Evolutionary conservation across 2,797 vertebrate species (phyloP), one percentile per base, ranked within the genome.

Genomic region (Hemibagrus guttatus): DNA sequence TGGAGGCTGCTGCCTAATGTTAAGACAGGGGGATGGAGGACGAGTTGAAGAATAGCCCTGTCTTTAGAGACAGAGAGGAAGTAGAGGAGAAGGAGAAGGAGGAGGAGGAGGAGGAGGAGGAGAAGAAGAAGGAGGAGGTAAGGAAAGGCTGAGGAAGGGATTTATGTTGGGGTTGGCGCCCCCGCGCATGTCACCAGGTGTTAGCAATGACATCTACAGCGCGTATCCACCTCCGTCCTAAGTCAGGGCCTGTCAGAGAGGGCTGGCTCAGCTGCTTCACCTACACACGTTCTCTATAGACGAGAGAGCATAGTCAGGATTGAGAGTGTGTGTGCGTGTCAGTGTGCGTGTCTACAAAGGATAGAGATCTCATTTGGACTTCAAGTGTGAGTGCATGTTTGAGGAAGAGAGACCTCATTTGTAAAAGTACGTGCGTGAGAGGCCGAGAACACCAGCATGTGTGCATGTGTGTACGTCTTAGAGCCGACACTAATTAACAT

Each of bases 171-270:
- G 83, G 88, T 86, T 79, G 85, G 85, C 86, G 61, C 89, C 89
- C 87, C 86, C 81, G 79, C 87, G 87, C 61, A 89, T 85, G 69
- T 90, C 88, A 86, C 87, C 69, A 80, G 83, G 87, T 87, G 88
- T 91, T 92, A 90, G 75, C 81, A 63, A 79, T 86, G 89, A 88
- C 87, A 92, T 84, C 84, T 89, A 90, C 87, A 78, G 78, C 35
- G 61, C 46, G 64, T 52, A 90, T 91, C 90, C 91, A 88, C 76
- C 23, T 91, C 92, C 93, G 91, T 93, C 90, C 91, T 91, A 90
- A 93, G 93, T 92, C 94, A 93, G 90, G 89, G 87, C 88, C 91
- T 93, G 93, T 94, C 92, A 94, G 91, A 92, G 90, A 92, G 72
- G 92, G 92, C 93, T 64, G 93, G 92, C 92, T 94, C 93, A 89